Percentiles rank a stretch among this genome's conserved stretches.
Evolutionary conservation across 2,888 invertebrate species (phyloP).

Genomic region (Patella ulyssiponensis): DNA sequence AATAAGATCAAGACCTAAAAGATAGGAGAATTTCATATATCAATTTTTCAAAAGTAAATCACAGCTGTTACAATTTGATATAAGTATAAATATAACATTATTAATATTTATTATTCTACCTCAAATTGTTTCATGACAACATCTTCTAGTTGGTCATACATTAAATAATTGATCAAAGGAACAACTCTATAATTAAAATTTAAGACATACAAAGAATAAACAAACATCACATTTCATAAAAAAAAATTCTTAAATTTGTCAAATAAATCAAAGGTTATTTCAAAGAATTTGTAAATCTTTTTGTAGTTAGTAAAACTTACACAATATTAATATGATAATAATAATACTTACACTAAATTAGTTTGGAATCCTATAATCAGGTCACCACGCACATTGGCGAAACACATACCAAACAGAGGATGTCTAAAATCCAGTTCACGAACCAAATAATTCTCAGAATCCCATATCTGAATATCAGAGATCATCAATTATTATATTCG

Average conservation of each 20-base stretch:
- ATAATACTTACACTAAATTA: constrained; percentile 20
- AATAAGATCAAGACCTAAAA: no score
- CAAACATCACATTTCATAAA: no score
- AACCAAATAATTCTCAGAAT: constrained; percentile 51
- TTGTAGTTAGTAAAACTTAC: not conserved
- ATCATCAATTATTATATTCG: not conserved
- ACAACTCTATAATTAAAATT: constrained; percentile 44
- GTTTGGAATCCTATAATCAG: constrained; percentile 59
- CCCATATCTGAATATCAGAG: constrained; percentile 54
- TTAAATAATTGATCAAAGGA: constrained; percentile 48
- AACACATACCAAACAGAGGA: constrained; percentile 57
- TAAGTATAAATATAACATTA: not conserved
- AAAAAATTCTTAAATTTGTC: not conserved
- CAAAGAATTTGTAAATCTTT: not conserved
- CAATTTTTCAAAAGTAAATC: no score
- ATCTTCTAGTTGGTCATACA: constrained; percentile 41
- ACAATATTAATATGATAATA: not conserved
- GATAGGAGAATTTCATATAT: no score
- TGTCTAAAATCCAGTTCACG: constrained; percentile 58
- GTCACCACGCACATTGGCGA: constrained; percentile 61
- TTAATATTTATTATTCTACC: constrained; percentile 25
- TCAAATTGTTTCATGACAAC: constrained; percentile 32
- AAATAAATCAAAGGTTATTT: not conserved
- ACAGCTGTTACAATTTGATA: no score
- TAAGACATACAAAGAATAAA: not conserved